phyloP scores from a whole-genome alignment of 2,888 invertebrate species.

The Argyra leucocephala region DNA sequence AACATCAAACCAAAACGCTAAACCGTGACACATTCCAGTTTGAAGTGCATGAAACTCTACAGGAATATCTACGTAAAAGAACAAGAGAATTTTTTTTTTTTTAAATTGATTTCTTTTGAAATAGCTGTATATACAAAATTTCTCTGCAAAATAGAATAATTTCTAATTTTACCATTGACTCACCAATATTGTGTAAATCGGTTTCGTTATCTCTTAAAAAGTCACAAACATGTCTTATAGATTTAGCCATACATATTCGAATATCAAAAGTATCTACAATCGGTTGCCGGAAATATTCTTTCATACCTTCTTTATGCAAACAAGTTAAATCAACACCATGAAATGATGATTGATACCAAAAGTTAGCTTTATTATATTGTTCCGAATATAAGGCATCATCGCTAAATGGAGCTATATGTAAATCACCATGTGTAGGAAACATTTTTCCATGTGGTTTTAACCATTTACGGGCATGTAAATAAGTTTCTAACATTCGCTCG shows the following conservation, averaged over 20 bases:
- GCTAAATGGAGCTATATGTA: constrained; percentile 95
- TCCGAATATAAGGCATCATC: constrained; percentile 97
- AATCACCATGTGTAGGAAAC: constrained; percentile 94
- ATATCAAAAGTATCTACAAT: constrained; percentile 98
- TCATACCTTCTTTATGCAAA: constrained; percentile 83
- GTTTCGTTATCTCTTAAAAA: constrained; percentile 86
- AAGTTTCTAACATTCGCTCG: constrained; percentile 97
- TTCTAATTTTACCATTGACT: constrained; percentile 36
- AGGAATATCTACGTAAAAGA: constrained; percentile 62
- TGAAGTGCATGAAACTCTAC: constrained; percentile 85
- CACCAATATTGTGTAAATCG: constrained; percentile 79
- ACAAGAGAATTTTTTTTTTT: constrained; percentile 8
- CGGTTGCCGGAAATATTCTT: constrained; percentile 96
- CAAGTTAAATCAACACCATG: constrained; percentile 94
- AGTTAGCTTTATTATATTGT: constrained; percentile 96
- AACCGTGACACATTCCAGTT: constrained; percentile 89
- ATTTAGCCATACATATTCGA: constrained; percentile 90
- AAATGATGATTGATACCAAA: constrained; percentile 97
- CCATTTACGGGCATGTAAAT: constrained; percentile 97
- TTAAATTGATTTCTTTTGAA: neutral
- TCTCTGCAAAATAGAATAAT: constrained; percentile 4
- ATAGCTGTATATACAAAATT: neutral
- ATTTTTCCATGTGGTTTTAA: constrained; percentile 85
- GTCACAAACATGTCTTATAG: constrained; percentile 85
- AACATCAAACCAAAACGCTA: constrained; percentile 99